phyloP scores from a whole-genome alignment of 1,140 invertebrate species.

The Cyclargus thomasi region DNA sequence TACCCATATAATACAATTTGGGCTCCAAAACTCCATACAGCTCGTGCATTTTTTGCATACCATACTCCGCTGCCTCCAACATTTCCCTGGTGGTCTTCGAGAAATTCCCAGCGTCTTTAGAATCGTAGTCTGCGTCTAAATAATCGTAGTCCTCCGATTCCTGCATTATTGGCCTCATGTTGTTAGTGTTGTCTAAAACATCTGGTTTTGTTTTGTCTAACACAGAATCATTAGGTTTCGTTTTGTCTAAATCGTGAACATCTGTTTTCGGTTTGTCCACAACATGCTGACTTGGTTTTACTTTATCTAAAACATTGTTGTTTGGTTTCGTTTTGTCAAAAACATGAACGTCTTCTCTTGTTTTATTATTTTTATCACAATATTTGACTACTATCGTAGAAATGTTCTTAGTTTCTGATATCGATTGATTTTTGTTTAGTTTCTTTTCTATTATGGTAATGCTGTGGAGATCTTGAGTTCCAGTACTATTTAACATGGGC shows the following conservation, averaged over 20 bases:
- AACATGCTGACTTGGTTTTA: not conserved
- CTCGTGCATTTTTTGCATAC: constrained; percentile 80
- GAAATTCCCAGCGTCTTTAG: constrained; percentile 31
- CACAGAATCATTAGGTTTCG: not conserved
- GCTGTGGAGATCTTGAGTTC: constrained; percentile 61
- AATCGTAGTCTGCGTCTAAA: constrained; percentile 40
- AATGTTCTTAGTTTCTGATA: constrained; percentile 54
- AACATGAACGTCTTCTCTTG: constrained; percentile 34
- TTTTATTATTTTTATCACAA: constrained; percentile 66
- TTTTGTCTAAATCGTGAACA: not conserved
- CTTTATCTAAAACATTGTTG: constrained; percentile 5
- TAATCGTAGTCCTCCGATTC: constrained; percentile 20
- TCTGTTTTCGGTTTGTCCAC: not conserved
- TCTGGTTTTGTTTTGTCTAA: not conserved
- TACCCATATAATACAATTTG: constrained; percentile 81
- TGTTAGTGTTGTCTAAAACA: not conserved
- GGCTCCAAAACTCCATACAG: constrained; percentile 81
- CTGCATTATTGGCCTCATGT: not conserved
- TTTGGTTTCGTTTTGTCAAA: constrained; percentile 25
- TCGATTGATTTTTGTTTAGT: constrained; percentile 55
- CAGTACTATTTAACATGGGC: constrained; percentile 56
- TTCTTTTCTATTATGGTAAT: constrained; percentile 66
- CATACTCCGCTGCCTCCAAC: constrained; percentile 79
- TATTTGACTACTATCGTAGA: constrained; percentile 69
- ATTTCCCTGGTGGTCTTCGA: constrained; percentile 67